phyloP scores from a whole-genome alignment of 2,888 invertebrate species.

The Oscheius sp. region DNA sequence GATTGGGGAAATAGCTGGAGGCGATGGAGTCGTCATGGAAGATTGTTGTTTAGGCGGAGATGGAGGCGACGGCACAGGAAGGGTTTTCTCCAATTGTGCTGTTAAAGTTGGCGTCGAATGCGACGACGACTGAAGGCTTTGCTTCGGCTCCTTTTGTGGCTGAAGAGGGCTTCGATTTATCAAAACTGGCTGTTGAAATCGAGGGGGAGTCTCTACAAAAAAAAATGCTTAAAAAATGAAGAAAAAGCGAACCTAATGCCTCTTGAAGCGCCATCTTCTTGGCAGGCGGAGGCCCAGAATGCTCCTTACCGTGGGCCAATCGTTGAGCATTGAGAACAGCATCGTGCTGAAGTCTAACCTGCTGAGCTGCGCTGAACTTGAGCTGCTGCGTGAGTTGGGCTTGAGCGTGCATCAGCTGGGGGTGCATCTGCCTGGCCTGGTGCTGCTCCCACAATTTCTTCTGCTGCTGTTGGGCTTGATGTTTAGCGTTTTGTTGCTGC shows the following conservation, averaged over 20 bases:
- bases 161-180: too few relatives aligned
- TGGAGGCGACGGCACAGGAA: conserved; percentile 12
- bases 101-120: background rate
- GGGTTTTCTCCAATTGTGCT: too few relatives aligned
- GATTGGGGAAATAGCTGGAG: conserved; percentile 8
- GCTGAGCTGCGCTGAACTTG: background rate
- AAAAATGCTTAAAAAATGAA: background rate
- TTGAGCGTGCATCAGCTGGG: conserved; percentile 9
- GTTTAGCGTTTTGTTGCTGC: background rate
- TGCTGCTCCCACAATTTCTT: conserved; percentile 3
- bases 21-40: conserved; percentile 11
- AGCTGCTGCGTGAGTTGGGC: background rate
- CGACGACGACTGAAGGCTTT: background rate
- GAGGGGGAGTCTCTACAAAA: background rate
- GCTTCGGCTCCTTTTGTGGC: background rate
- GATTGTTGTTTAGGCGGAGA: conserved; percentile 2
- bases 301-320: background rate
- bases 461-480: background rate
- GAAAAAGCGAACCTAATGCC: background rate
- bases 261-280: conserved; percentile 13
- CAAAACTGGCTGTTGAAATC: background rate
- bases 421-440: conserved; percentile 2
- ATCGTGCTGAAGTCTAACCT: background rate
- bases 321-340: background rate
- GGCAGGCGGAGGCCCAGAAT: background rate